A percentile compares a stretch with the other conserved stretches of the same genome.
phyloP scores from a whole-genome alignment of 1,140 invertebrate genomes.

The Drosophila truncata region DNA sequence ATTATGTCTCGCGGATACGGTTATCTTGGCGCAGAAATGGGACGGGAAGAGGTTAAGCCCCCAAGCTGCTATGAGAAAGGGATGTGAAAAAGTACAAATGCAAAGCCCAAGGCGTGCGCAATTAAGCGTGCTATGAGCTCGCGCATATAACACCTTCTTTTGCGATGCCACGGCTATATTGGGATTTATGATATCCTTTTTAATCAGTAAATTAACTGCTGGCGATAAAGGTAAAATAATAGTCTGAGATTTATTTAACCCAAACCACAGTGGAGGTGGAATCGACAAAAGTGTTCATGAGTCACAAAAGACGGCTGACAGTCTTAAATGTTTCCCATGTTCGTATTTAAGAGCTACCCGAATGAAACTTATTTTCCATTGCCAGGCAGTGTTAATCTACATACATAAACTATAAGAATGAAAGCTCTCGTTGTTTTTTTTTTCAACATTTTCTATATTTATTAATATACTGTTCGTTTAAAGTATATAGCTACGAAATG shows the following conservation, averaged over 20 bases:
- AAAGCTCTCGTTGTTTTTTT: too few species aligned
- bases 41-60: constrained; percentile 52
- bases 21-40: not conserved
- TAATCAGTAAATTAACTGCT: constrained; percentile 71
- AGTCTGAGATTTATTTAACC: not conserved
- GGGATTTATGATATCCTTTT: constrained; percentile 71
- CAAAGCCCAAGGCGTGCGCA: constrained; percentile 44
- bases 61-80: constrained; percentile 2
- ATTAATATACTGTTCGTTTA: too few species aligned
- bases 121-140: constrained; percentile 48
- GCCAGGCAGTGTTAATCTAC: too few species aligned
- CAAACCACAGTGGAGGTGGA: not conserved
- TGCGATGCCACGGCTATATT: constrained; percentile 47
- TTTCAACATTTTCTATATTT: too few species aligned
- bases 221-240: constrained; percentile 73
- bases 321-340: not conserved
- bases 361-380: not conserved
- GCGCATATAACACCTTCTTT: not conserved
- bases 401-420: too few species aligned
- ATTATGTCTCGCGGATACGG: constrained; percentile 10
- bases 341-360: not conserved
- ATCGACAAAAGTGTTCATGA: not conserved
- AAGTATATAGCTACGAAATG: too few species aligned
- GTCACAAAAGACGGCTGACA: not conserved
- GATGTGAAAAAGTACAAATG: constrained; percentile 11